These are phyloP conservation scores for Diabrotica undecimpunctata DNA, from an alignment of 1,140 invertebrate genomes.

Conservation along the genomic window DNA sequence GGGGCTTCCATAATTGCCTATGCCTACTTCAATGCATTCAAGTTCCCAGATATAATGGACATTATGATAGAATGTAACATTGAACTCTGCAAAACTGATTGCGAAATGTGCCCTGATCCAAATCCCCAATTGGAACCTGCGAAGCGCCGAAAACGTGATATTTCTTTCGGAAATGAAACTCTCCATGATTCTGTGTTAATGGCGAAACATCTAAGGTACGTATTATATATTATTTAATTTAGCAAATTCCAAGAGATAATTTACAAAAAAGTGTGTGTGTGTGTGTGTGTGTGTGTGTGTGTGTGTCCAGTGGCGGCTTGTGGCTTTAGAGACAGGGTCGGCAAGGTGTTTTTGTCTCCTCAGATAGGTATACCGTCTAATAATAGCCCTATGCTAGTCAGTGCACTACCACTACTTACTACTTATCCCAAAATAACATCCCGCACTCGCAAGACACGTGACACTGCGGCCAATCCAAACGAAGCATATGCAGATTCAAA, in stretches of 20 bases:
- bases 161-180: constrained; percentile 50
- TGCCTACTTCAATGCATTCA: constrained; percentile 80
- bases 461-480: too few relatives aligned
- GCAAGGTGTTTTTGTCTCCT: too few relatives aligned
- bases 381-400: too few relatives aligned
- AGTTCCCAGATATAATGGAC: constrained; percentile 86
- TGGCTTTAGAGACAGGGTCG: too few relatives aligned
- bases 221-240: not conserved
- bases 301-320: too few relatives aligned
- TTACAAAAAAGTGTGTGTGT: not conserved
- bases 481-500: too few relatives aligned
- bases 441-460: too few relatives aligned
- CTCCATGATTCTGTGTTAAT: constrained; percentile 56
- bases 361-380: too few relatives aligned
- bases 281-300: too few relatives aligned
- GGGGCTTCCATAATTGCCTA: constrained; percentile 75
- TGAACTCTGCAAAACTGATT: constrained; percentile 77
- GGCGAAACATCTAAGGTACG: constrained; percentile 52
- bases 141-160: constrained; percentile 51
- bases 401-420: too few relatives aligned
- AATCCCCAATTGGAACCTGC: constrained; percentile 64
- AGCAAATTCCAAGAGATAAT: too few relatives aligned
- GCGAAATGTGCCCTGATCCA: constrained; percentile 67
- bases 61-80: constrained; percentile 80
- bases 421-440: too few relatives aligned